Conservation (phyloP, 2,113 vertebrate species). For the Xenopus borealis region DNA sequence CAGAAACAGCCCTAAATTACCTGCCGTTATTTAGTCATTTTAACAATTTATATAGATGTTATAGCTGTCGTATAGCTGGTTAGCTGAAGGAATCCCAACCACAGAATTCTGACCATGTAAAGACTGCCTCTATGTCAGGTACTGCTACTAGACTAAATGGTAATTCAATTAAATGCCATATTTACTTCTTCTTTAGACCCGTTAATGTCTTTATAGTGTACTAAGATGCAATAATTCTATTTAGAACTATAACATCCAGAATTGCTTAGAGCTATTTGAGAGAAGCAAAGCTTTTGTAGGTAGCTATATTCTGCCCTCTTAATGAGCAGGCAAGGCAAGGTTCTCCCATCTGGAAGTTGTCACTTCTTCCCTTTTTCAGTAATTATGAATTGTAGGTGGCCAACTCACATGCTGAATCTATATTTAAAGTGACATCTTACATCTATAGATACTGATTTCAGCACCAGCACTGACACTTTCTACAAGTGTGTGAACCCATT, state of each 20-base stretch:
- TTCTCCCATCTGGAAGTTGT: conserved; percentile 26
- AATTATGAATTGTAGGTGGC: conserved; percentile 37
- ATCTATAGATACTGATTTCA: conserved; percentile 10
- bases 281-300: conserved; percentile 8
- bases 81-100: no score
- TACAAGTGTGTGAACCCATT: conserved; percentile 10
- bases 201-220: no score
- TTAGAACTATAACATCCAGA: conserved; percentile 14
- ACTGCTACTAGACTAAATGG: no score
- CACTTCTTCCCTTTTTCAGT: conserved; percentile 21
- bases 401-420: conserved; percentile 25
- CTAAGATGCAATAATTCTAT: conserved; percentile 24
- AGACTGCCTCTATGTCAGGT: no score
- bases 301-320: conserved; percentile 13
- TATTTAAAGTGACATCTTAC: conserved; percentile 24
- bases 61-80: no score
- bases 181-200: no score
- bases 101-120: neutral
- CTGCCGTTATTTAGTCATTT: no score
- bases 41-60: no score
- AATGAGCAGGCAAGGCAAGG: conserved; percentile 17
- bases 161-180: no score
- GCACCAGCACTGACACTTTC: conserved; percentile 6
- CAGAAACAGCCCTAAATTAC: no score
- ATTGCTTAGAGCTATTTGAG: neutral